Evolutionary conservation across 2,888 invertebrate species (phyloP), one percentile per base, ranked within the genome.

Genomic region (Drosophila phalerata): DNA sequence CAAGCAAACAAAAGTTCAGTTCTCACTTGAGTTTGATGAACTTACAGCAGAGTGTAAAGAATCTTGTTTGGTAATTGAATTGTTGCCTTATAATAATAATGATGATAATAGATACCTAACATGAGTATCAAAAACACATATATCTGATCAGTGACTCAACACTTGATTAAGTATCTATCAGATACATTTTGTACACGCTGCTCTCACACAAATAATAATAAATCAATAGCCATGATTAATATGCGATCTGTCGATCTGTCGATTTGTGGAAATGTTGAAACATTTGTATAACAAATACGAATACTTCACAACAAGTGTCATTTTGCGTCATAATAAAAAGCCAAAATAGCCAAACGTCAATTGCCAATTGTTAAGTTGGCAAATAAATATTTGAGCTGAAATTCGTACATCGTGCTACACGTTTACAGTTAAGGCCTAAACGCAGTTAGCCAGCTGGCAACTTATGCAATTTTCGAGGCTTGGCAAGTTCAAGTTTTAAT

Each of bases 11-110:
- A 74, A 80, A 63, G 25, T 25, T 22, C 32, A 63, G 25, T 25
- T 22, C 32, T 45, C 72, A 73, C 69, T 73, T 63, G 76, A 79
- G 88, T 88, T 84, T 84, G 88, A 88, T 84, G 84, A 88, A 88
- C 89, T 83, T 76, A 60, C 62, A 57, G 22, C 22, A n/a, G 60
- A 52, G 32, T 53, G 53, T 19, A 30, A 30, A 43, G 43, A 43
- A 43, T 25, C 53, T 42, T 22, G 47, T 53, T 65, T 77, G 76
- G 77, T 88, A 85, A 85, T 85, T 85, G 84, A 88, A 88, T 88
- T 85, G 84, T 85, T 73, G 79, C 84, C 80, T 78, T 83, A 80
- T 75, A 66, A 43, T 70, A 70, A 76, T 13, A 34, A 34, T 70
- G 69, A 76, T 13, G 13, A 34, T 34, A 38, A 15, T 71, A 30